Base-by-base conservation (phyloP, 2,888 invertebrate genomes). In the Cyclophora albipunctata region DNA sequence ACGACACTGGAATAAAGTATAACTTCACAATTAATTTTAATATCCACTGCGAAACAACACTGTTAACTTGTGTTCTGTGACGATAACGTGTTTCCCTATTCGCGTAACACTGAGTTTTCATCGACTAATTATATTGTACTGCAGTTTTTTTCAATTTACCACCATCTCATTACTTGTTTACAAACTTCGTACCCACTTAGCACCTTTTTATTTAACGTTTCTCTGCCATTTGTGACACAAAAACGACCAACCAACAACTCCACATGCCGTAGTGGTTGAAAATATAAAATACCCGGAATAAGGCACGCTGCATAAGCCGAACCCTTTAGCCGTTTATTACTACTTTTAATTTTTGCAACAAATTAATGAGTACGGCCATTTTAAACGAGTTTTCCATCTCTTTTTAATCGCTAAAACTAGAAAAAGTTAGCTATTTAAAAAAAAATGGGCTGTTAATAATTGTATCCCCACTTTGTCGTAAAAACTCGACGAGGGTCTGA, bases 381-480 rank as follows among this genome's bases (percentile, higher is more conserved):
- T 43, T 43, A 43, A 20, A 43, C 43, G 20, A 37, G 20, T 34
- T 20, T 43, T 6, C 34, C 34, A 5, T 43, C 43, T 49, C 55
- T 45, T 42, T 54, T 60, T 51, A 33, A 40, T 20, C 43, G 42
- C 34, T n/a, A 33, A 7, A 42, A 45, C 45, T 52, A 50, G 53
- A 45, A 44, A 47, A 40, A 45, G 41, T 42, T 52, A 35, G 20
- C 20, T 52, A 62, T 65, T 64, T 64, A 47, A 60, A 62, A 68
- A 63, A 55, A 43, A 50, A 50, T 62, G 55, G 65, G 59, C 62
- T 60, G 52, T 47, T 55, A 45, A 50, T 46, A 50, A 20, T 49
- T 55, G 59, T 55, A 55, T 51, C 47, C 62, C 57, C 54, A 60
- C 54, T 49, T 53, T 55, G 54, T 4, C 5, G 34, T 40, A 34